Base-by-base conservation (phyloP, 2,113 vertebrate genomes). In the Odobenus rosmarus region DNA sequence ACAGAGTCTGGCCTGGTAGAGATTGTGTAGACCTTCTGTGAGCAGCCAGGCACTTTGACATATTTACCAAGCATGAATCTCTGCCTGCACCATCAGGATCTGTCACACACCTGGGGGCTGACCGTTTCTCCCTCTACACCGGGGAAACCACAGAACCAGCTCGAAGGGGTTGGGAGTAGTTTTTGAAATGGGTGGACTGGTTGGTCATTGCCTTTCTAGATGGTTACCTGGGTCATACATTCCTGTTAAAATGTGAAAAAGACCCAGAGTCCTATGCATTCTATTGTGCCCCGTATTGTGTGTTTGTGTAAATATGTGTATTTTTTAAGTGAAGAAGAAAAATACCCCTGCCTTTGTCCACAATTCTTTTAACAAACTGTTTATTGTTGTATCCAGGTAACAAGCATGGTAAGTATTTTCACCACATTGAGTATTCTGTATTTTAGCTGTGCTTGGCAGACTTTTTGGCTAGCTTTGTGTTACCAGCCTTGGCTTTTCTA, bases 391-490 rank as follows among this genome's bases (percentile, higher is more conserved):
- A 99, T 99, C 99, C 99, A 99, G 99, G 99, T 99, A 98, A 99
- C 99, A 98, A 99, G 99, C 98, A 99, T 99, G 99, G 99, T 99
- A 99, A 99, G 99, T 99, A 99, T 99, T 98, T 98, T 98, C 98
- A 99, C 92, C 98, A 98, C 98, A 98, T 97, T 98, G 96, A 98
- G 97, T 98, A 98, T 98, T 98, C 97, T 98, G 92, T 98, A 98
- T 97, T 98, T 98, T 97, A 98, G 98, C 98, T 99, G 98, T 99
- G 99, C 99, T 99, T 99, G 98, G 98, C 98, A 99, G 98, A 98
- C 96, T 98, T 98, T 99, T 99, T 99, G 98, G 98, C 99, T 98
- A 98, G 99, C 98, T 99, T 98, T 98, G 96, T 99, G 98, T 98
- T 98, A 97, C 97, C 98, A 98, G 98, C 98, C 98, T 99, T 98